These are phyloP conservation scores for Peromyscus californicus DNA, from an alignment of 2,113 vertebrate species.

Conservation along the genomic window DNA sequence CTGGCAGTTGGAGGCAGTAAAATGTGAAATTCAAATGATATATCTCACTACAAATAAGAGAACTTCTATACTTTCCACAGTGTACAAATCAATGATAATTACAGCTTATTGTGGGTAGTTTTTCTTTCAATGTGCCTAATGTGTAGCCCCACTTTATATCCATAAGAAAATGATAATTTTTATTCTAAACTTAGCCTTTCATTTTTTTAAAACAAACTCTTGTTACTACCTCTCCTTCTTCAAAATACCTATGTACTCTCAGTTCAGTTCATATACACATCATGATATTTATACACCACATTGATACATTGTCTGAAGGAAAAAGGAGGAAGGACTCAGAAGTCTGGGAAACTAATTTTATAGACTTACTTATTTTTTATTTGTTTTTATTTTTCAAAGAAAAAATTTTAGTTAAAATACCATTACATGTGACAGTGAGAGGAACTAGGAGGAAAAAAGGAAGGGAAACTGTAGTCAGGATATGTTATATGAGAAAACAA, in stretches of 20 bases:
- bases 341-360: neutral
- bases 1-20: neutral
- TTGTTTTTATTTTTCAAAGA: neutral
- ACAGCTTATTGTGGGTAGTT: neutral
- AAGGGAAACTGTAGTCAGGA: neutral
- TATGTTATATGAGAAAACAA: neutral
- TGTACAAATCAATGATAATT: neutral
- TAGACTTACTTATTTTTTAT: neutral
- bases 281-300: neutral
- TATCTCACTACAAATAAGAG: neutral
- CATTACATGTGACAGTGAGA: neutral
- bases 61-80: neutral
- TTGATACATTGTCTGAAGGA: neutral
- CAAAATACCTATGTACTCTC: neutral
- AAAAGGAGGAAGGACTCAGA: neutral
- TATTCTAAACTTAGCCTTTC: neutral
- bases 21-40: constrained; percentile 41
- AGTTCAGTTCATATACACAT: neutral
- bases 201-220: neutral
- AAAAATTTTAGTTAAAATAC: neutral
- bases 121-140: neutral
- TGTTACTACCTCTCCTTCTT: neutral
- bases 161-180: neutral
- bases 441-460: neutral
- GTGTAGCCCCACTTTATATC: neutral